Evolutionary conservation across 2,113 vertebrate species (phyloP).

Genomic region (Elaphurus davidianus): DNA sequence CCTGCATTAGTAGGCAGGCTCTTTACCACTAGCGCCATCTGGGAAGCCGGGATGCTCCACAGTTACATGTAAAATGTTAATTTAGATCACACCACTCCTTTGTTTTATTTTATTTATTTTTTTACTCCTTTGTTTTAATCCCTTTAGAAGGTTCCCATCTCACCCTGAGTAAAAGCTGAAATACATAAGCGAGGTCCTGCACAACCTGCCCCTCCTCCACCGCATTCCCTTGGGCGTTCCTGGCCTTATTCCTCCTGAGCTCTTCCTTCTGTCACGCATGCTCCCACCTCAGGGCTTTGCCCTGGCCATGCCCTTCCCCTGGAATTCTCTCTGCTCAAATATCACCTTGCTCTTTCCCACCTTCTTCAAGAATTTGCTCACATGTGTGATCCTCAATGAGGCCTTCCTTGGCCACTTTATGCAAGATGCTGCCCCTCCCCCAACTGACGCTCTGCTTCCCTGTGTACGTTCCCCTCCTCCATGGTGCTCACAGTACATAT

Average conservation of each 20-base stretch:
- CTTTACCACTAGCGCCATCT: background rate
- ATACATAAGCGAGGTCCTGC: background rate
- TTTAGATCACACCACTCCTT: background rate
- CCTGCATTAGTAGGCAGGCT: background rate
- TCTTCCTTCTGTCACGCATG: background rate
- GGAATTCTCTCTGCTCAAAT: background rate
- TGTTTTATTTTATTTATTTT: background rate
- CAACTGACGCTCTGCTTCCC: background rate
- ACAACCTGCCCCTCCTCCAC: too few relatives aligned
- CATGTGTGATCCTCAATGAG: background rate
- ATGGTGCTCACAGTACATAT: background rate
- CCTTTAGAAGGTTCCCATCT: background rate
- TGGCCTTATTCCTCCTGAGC: background rate
- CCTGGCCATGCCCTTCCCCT: background rate
- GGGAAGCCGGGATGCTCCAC: accelerated
- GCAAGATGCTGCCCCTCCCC: background rate
- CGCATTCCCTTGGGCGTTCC: background rate
- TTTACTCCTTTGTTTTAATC: background rate
- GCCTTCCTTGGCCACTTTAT: background rate
- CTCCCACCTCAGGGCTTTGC: background rate
- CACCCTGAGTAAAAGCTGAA: background rate
- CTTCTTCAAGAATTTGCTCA: background rate
- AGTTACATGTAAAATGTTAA: background rate
- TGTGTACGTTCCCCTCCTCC: background rate
- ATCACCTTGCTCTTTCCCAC: background rate